Conservation (phyloP, 2,113 vertebrate genomes). For the Pseudorasbora parva region DNA sequence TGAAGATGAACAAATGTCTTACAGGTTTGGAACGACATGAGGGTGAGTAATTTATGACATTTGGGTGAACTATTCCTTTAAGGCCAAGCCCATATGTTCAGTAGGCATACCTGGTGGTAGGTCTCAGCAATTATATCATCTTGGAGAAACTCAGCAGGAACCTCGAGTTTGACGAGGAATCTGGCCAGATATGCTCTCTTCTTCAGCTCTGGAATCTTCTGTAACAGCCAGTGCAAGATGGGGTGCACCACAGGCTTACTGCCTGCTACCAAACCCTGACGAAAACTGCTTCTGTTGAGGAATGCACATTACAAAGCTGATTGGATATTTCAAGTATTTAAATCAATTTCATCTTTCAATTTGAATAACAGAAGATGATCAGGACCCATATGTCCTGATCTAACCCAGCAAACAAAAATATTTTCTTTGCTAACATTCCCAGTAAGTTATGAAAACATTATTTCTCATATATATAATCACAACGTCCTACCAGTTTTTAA, state of each 20-base stretch:
- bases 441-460: too few relatives aligned
- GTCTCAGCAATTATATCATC: conserved; percentile 90
- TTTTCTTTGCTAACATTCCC: too few relatives aligned
- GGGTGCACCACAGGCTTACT: conserved; percentile 93
- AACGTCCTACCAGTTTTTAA: too few relatives aligned
- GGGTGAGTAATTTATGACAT: too few relatives aligned
- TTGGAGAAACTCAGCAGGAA: conserved; percentile 91
- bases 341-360: neutral
- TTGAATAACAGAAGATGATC: neutral
- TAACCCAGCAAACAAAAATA: too few relatives aligned
- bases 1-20: too few relatives aligned
- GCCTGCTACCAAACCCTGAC: conserved; percentile 90
- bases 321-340: neutral
- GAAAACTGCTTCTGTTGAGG: conserved; percentile 86
- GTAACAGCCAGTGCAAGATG: conserved; percentile 92
- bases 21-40: too few relatives aligned
- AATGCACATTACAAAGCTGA: neutral
- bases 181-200: conserved; percentile 95
- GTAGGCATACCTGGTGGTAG: conserved; percentile 83
- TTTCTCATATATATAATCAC: too few relatives aligned
- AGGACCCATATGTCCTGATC: neutral
- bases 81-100: neutral
- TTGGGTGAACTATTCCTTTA: neutral
- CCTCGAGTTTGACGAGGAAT: conserved; percentile 90
- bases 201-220: conserved; percentile 87